Conservation (phyloP, 2,797 vertebrate genomes). For the Silurus lanzhouensis region DNA sequence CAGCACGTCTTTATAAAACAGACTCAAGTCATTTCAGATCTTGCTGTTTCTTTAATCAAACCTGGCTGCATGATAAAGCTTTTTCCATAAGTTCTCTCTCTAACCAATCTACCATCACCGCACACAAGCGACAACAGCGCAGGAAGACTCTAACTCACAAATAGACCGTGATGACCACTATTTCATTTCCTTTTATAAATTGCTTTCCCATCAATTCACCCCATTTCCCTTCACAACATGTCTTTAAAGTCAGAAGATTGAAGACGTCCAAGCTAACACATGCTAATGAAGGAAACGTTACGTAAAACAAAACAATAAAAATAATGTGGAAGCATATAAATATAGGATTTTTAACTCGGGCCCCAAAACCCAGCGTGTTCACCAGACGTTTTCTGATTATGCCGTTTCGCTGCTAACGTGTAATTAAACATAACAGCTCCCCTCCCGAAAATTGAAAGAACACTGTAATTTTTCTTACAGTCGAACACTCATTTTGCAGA, state of each 20-base stretch:
- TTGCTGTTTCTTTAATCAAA: slow-evolving; percentile 37
- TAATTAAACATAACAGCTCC: slow-evolving; percentile 29
- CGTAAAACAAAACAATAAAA: background rate
- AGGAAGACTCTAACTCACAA: slow-evolving; percentile 9
- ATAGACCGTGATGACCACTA: slow-evolving; percentile 69
- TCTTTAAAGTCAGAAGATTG: slow-evolving; percentile 5
- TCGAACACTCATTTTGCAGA: slow-evolving; percentile 10
- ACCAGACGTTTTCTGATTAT: slow-evolving; percentile 16
- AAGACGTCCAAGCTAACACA: background rate
- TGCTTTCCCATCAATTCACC: slow-evolving; percentile 60
- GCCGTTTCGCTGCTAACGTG: slow-evolving; percentile 16
- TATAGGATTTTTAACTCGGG: background rate
- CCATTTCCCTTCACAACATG: background rate
- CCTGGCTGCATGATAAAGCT: slow-evolving; percentile 33
- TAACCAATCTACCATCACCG: slow-evolving; percentile 61
- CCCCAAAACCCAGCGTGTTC: background rate
- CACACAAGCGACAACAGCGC: slow-evolving; percentile 65
- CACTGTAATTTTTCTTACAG: slow-evolving; percentile 22
- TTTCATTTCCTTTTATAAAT: slow-evolving; percentile 74
- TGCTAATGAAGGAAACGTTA: background rate
- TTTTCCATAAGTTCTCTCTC: slow-evolving; percentile 5
- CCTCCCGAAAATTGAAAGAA: slow-evolving; percentile 24
- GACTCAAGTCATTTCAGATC: background rate
- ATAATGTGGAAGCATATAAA: background rate
- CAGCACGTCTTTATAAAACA: slow-evolving; percentile 29